phyloP scores from a whole-genome alignment of 2,113 vertebrate genomes.

The Scytalopus superciliaris region DNA sequence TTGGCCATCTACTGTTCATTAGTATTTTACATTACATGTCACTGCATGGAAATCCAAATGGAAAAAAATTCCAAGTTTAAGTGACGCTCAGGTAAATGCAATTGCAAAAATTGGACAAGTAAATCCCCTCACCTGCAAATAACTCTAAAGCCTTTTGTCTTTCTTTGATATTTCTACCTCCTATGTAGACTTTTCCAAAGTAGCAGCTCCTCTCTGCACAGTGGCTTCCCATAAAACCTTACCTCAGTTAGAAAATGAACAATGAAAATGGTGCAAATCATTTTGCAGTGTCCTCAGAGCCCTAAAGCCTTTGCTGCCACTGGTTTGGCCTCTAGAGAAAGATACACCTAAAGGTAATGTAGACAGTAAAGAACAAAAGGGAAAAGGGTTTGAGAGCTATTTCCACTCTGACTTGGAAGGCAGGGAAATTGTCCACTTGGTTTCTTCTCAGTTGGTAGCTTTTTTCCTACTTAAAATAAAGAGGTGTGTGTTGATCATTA shows the following conservation, averaged over 20 bases:
- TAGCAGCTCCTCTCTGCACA: not conserved
- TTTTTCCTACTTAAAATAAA: not conserved
- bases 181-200: not conserved
- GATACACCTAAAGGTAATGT: not conserved
- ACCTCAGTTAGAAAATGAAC: not conserved
- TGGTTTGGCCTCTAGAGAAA: not conserved
- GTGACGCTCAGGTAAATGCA: not conserved
- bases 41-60: not conserved
- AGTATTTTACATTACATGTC: not conserved
- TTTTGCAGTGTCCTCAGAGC: not conserved
- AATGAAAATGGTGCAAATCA: not conserved
- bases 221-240: not conserved
- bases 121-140: not conserved
- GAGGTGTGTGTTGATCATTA: not conserved
- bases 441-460: not conserved
- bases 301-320: not conserved
- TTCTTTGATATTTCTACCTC: not conserved
- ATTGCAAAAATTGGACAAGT: not conserved
- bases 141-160: not conserved
- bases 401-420: not conserved
- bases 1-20: not conserved
- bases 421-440: not conserved
- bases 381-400: not conserved
- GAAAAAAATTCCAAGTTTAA: not conserved
- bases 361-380: not conserved